Percentiles rank a stretch among this genome's conserved stretches.
These are phyloP conservation scores for Thunnus albacares DNA, from an alignment of 2,797 vertebrate species.

Conservation along the genomic window DNA sequence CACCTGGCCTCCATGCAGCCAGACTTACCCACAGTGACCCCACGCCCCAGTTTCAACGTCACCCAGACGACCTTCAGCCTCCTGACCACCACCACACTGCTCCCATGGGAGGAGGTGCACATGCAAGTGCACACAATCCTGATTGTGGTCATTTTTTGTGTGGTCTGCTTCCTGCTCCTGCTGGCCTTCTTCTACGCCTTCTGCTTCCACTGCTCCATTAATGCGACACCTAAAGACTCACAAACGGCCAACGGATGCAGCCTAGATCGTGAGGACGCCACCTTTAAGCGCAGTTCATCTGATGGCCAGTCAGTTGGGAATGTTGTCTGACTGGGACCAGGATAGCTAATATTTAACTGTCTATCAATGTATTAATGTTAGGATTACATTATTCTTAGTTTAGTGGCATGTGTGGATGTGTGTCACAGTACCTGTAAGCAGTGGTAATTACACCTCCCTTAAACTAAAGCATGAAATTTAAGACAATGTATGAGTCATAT, in stretches of 20 bases:
- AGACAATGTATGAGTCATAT: background rate
- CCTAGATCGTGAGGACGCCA: conserved; percentile 82
- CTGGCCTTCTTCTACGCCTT: conserved; percentile 82
- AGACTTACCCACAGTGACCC: conserved; percentile 27
- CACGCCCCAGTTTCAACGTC: conserved; percentile 7
- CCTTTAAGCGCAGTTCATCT: conserved; percentile 81
- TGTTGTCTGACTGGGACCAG: conserved; percentile 66
- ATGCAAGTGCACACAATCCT: conserved; percentile 78
- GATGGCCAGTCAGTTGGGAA: conserved; percentile 77
- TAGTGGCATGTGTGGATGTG: conserved; percentile 2
- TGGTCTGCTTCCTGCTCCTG: conserved; percentile 85
- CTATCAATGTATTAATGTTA: conserved; percentile 9
- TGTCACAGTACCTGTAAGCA: background rate
- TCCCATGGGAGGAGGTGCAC: conserved; percentile 56
- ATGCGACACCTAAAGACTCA: conserved; percentile 56
- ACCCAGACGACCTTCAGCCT: conserved; percentile 8
- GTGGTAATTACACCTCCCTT: background rate
- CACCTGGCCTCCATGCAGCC: conserved; percentile 47
- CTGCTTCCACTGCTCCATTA: conserved; percentile 83
- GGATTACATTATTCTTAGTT: background rate
- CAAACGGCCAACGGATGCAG: conserved; percentile 42
- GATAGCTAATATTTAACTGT: conserved; percentile 30
- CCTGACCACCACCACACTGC: conserved; percentile 29
- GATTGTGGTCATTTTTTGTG: conserved; percentile 79
- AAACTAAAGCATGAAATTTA: conserved; percentile 7